These are phyloP conservation scores for Crotalus helleri DNA, from an alignment of 2,113 vertebrate species.

Conservation along the genomic window DNA sequence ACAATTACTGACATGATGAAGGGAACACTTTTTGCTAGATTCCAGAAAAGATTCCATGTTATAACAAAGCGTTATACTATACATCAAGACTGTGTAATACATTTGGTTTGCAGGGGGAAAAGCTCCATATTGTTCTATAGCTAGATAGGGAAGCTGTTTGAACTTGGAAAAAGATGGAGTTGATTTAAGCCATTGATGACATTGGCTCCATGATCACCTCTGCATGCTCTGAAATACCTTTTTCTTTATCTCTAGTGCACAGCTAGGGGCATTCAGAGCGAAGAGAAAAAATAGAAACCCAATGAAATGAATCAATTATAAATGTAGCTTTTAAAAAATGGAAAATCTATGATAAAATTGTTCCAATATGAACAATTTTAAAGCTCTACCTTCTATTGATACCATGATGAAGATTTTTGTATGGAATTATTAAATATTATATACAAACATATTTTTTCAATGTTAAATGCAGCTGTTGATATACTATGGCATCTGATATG, in stretches of 20 bases:
- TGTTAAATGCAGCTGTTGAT: not conserved
- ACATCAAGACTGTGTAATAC: not conserved
- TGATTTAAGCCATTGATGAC: not conserved
- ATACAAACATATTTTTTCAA: not conserved
- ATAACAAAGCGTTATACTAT: not conserved
- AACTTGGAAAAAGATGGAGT: not conserved
- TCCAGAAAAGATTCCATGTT: not conserved
- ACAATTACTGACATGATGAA: not conserved
- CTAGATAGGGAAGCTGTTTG: not conserved
- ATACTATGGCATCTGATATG: not conserved
- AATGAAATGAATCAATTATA: not conserved
- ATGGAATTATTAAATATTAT: not conserved
- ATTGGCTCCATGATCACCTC: not conserved
- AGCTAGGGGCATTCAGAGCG: not conserved
- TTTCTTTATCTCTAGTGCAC: not conserved
- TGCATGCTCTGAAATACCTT: not conserved
- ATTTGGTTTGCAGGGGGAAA: not conserved
- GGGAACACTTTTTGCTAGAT: not conserved
- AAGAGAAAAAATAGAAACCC: not conserved
- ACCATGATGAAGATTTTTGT: not conserved
- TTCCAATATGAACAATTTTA: not conserved
- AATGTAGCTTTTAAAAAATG: not conserved
- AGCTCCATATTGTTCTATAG: not conserved
- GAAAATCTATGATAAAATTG: not conserved
- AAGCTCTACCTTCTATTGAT: not conserved